Evolutionary conservation across 1,140 invertebrate species (phyloP).

Genomic region (Gonioctena quinquepunctata): DNA sequence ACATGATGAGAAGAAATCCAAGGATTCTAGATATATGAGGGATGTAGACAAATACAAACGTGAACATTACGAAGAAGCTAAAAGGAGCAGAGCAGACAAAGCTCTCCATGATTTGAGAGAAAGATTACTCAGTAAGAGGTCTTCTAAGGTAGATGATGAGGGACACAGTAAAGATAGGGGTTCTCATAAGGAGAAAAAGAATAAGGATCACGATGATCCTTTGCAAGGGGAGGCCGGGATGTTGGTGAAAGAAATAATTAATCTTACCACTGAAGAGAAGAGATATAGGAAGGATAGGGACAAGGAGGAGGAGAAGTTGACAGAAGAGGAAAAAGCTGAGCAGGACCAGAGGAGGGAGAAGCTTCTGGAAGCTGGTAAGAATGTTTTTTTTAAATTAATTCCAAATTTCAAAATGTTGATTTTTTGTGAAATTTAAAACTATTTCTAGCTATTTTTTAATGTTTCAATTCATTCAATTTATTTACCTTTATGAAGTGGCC

Average conservation of each 20-base stretch:
- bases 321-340: conserved; percentile 55
- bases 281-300: conserved; percentile 55
- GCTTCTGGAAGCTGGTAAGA: conserved; percentile 63
- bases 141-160: conserved; percentile 57
- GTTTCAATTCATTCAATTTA: too few species aligned
- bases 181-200: conserved; percentile 40
- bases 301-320: conserved; percentile 53
- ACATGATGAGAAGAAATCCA: conserved; percentile 57
- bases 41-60: conserved; percentile 55
- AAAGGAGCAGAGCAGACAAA: conserved; percentile 55
- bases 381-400: too few species aligned
- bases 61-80: conserved; percentile 63
- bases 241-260: conserved; percentile 57
- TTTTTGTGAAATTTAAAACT: too few species aligned
- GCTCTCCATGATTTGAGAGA: conserved; percentile 74
- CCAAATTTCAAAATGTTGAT: too few species aligned
- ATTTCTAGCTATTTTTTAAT: too few species aligned
- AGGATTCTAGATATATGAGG: conserved; percentile 46
- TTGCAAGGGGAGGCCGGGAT: conserved; percentile 58
- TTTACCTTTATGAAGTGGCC: too few species aligned
- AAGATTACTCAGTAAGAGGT: conserved; percentile 66
- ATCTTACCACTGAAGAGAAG: conserved; percentile 57
- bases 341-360: conserved; percentile 68
- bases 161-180: conserved; percentile 22
- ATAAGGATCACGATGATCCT: conserved; percentile 44